Conservation (phyloP, 2,888 invertebrate genomes). For the Phasia obesa region DNA sequence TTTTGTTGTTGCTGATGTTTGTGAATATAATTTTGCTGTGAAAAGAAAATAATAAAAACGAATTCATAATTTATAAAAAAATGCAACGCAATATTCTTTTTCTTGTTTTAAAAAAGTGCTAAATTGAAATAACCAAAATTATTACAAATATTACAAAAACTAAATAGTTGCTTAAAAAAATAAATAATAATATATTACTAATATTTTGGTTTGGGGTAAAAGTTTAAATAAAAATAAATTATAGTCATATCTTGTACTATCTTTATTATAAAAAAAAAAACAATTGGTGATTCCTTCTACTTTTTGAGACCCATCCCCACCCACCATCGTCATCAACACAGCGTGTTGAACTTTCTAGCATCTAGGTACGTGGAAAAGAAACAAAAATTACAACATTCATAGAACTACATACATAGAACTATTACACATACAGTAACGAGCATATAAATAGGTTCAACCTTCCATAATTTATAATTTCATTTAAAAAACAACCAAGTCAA, state of each 20-base stretch:
- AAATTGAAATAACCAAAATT: not conserved
- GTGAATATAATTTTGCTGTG: slow-evolving; percentile 3
- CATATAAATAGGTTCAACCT: too few relatives aligned
- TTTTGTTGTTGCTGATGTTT: slow-evolving; percentile 17
- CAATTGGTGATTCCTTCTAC: not conserved
- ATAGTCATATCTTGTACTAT: not conserved
- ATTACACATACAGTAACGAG: too few relatives aligned
- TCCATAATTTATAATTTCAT: too few relatives aligned
- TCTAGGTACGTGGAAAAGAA: slow-evolving; percentile 50
- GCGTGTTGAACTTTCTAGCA: slow-evolving; percentile 19
- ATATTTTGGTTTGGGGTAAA: too few relatives aligned
- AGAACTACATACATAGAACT: too few relatives aligned
- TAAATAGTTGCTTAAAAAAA: not conserved
- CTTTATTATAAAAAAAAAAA: too few relatives aligned
- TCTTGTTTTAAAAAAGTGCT: not conserved
- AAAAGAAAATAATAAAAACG: slow-evolving; percentile 7
- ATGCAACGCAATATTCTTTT: slow-evolving; percentile 45
- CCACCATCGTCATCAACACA: slow-evolving; percentile 4
- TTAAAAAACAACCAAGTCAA: too few relatives aligned
- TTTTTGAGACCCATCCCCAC: slow-evolving; percentile 4
- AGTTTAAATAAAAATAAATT: too few relatives aligned
- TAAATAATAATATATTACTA: too few relatives aligned
- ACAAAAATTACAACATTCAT: slow-evolving; percentile 2
- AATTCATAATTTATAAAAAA: slow-evolving; percentile 13
- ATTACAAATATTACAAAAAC: not conserved